A percentile compares a stretch with the other conserved stretches of the same genome.
These are phyloP conservation scores for Cavia aperea DNA, from an alignment of 2,113 vertebrate genomes.

Conservation along the genomic window DNA sequence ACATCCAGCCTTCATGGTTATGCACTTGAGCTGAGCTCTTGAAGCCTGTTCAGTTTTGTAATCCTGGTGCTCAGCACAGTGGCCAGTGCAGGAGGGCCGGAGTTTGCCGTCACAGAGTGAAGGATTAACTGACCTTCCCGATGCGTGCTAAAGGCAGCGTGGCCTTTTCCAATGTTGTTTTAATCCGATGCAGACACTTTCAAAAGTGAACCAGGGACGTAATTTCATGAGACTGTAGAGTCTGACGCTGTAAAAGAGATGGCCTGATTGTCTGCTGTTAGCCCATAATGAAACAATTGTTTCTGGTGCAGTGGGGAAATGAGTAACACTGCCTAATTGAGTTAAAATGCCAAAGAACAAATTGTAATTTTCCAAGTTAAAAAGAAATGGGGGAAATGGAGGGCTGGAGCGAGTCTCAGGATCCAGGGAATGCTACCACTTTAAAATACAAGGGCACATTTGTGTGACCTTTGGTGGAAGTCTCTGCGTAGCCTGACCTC, in stretches of 20 bases:
- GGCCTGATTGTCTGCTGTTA: neutral
- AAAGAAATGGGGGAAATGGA: neutral
- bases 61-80: neutral
- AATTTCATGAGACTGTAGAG: neutral
- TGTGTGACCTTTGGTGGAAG: neutral
- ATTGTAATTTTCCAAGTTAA: constrained; percentile 10
- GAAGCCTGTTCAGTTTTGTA: constrained; percentile 7
- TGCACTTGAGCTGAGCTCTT: neutral
- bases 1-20: neutral
- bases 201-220: neutral
- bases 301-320: constrained; percentile 15
- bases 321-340: constrained; percentile 6
- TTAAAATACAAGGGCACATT: neutral
- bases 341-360: constrained; percentile 26
- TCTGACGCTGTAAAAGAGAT: neutral
- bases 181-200: constrained; percentile 19
- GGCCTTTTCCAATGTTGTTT: neutral
- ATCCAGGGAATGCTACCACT: neutral
- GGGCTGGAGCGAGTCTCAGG: neutral
- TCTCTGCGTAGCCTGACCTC: neutral
- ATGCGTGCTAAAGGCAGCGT: neutral
- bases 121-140: neutral
- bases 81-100: neutral
- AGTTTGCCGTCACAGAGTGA: neutral
- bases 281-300: neutral